Conservation (phyloP, 2,797 vertebrate species). For the Lacerta viridis region DNA sequence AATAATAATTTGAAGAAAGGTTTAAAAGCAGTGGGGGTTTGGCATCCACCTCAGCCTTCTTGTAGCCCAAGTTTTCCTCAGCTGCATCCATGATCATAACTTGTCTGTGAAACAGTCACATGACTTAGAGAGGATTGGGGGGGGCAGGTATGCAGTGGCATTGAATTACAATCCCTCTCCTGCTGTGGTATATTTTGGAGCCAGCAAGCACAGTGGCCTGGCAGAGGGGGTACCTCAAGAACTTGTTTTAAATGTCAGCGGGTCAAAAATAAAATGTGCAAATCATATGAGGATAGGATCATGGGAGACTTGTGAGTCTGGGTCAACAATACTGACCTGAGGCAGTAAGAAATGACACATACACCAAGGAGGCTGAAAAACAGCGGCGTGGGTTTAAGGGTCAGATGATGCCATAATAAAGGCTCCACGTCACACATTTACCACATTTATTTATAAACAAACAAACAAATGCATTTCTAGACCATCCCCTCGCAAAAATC, state of each 20-base stretch:
- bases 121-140: neutral
- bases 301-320: neutral
- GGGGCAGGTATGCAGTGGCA: neutral
- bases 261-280: conserved; percentile 47
- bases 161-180: conserved; percentile 16
- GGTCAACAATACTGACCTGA: neutral
- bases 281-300: neutral
- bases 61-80: neutral
- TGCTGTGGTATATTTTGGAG: neutral
- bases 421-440: neutral
- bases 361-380: neutral
- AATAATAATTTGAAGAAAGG: too few species aligned
- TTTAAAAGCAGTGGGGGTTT: neutral
- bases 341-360: neutral
- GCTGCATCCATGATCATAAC: neutral
- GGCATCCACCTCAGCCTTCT: neutral
- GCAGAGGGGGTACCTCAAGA: neutral
- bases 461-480: too few species aligned
- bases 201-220: neutral
- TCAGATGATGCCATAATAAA: neutral
- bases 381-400: neutral
- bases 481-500: too few species aligned
- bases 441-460: too few species aligned
- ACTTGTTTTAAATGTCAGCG: conserved; percentile 45
- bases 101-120: neutral